phyloP scores from a whole-genome alignment of 2,888 invertebrate species.

The Rosalia funebris region DNA sequence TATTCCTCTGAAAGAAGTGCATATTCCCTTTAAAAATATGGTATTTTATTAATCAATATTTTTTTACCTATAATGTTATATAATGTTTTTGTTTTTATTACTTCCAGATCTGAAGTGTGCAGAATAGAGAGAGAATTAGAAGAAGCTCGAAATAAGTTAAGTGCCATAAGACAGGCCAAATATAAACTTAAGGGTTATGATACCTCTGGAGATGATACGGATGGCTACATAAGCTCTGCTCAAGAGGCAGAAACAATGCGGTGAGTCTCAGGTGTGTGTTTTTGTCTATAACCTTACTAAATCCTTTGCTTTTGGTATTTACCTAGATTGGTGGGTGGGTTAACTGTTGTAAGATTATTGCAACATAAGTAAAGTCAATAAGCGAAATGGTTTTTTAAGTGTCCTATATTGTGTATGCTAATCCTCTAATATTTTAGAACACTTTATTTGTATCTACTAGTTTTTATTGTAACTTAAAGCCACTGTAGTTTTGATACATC shows the following conservation, averaged over 20 bases:
- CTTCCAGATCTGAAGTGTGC: conserved; percentile 81
- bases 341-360: not conserved
- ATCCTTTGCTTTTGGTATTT: conserved; percentile 14
- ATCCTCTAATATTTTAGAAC: too few species aligned
- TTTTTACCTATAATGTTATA: too few species aligned
- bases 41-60: too few species aligned
- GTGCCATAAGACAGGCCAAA: conserved; percentile 92
- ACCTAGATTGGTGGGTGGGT: not conserved
- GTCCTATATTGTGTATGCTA: too few species aligned
- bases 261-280: conserved; percentile 63
- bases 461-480: conserved; percentile 2
- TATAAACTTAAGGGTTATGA: conserved; percentile 79
- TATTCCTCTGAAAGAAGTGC: too few species aligned
- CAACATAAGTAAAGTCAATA: conserved; percentile 12
- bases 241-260: conserved; percentile 61
- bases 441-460: too few species aligned
- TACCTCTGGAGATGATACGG: conserved; percentile 76
- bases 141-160: conserved; percentile 89
- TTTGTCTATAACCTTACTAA: conserved; percentile 27
- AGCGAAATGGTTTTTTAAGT: conserved; percentile 2
- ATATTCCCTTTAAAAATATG: too few species aligned
- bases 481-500: too few species aligned
- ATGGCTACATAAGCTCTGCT: conserved; percentile 65
- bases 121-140: conserved; percentile 94
- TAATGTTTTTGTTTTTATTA: too few species aligned